Evolutionary conservation across 2,113 vertebrate species (phyloP), one percentile per base, ranked within the genome.

Genomic region (Otocyon megalotis): DNA sequence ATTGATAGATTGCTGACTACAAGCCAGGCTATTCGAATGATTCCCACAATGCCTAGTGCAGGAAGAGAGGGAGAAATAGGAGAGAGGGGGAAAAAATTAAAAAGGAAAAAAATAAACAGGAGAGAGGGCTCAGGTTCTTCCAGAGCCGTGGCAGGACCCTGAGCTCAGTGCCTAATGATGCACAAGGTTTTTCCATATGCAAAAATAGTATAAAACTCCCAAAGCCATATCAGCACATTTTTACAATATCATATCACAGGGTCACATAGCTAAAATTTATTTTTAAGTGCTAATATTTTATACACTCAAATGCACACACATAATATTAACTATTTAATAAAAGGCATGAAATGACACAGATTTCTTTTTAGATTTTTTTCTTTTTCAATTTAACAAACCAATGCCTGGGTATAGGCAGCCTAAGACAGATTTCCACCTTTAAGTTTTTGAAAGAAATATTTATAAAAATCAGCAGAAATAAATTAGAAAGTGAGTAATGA

Each of bases 241-340:
- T 91, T 79, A 72, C 0, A 26, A 48, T 90, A 35, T 69, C 60
- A 53, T 63, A n/a, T 37, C 37, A 30, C n/a, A 80, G n/a, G 69
- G 15, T 93, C 81, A 93, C 12, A 20, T 2, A 65, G 43, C 13
- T 63, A 95, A 88, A 92, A 54, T 71, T 48, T 83, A 72, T 79
- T 67, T 89, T 87, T 54, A 93, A 83, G 28, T 71, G 22, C 48
- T 84, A 95, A 67, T 32, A 89, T 95, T 79, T 96, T 80, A 71
- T 43, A n/a, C 14, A 94, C 1, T 82, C 56, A 60, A 86, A 76
- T 63, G 60, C 16, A 72, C 10, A 92, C 60, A 53, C 4, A 48
- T 88, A 79, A 72, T 86, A 88, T 96, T 94, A 82, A 82, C 69
- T 60, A 54, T 93, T 92, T 94, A 84, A 19, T 95, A 86, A 95